A percentile compares a stretch with the other conserved stretches of the same genome.
Conservation (phyloP, 2,113 vertebrate species). For the Ceyx cyanopectus region DNA sequence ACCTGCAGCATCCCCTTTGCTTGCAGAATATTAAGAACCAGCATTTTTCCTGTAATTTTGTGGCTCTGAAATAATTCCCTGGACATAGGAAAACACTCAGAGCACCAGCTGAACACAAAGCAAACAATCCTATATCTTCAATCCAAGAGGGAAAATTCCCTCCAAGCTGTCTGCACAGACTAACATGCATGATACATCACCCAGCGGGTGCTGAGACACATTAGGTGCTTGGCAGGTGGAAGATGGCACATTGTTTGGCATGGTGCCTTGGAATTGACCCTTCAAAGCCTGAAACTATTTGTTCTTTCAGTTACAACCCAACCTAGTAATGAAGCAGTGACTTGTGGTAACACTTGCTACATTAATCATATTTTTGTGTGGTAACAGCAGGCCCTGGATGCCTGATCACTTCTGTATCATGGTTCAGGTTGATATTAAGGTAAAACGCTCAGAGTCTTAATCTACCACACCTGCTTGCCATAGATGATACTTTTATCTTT, state of each 20-base stretch:
- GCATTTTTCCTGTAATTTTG: background rate
- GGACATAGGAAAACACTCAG: background rate
- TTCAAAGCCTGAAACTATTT: background rate
- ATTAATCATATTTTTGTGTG: background rate
- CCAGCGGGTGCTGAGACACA: background rate
- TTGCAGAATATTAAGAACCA: background rate
- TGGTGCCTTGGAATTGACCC: background rate
- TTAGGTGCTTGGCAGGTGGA: slow-evolving; percentile 4
- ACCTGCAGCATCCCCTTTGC: background rate
- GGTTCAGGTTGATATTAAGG: background rate
- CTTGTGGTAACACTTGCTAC: background rate
- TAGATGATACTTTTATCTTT: background rate
- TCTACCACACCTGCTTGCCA: background rate
- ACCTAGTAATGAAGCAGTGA: background rate
- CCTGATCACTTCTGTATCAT: background rate
- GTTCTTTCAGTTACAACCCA: background rate
- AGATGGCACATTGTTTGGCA: background rate
- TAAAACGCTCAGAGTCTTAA: background rate
- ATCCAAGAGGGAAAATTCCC: background rate
- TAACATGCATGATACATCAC: background rate
- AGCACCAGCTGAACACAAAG: background rate
- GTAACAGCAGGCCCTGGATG: background rate
- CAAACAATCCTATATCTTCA: background rate
- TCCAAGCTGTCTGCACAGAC: background rate
- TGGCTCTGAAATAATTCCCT: background rate